These are phyloP conservation scores for Margaritifera margaritifera DNA, from an alignment of 2,888 invertebrate genomes.

Conservation along the genomic window DNA sequence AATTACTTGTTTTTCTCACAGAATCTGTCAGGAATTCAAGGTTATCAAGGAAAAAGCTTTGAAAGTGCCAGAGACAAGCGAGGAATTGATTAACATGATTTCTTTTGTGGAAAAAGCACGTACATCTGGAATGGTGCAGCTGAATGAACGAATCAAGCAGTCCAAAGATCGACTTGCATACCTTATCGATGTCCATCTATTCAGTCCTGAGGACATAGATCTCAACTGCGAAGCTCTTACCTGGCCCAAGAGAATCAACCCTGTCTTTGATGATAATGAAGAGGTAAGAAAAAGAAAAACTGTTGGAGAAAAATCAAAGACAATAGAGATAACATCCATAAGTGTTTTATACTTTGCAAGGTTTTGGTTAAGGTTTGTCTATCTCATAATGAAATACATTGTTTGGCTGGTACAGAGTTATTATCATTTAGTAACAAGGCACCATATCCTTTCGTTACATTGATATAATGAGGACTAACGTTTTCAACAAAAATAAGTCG, in stretches of 20 bases:
- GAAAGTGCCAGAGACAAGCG: conserved; percentile 84
- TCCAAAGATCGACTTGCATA: conserved; percentile 69
- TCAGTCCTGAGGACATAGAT: conserved; percentile 83
- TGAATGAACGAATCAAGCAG: conserved; percentile 81
- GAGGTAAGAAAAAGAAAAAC: conserved; percentile 64
- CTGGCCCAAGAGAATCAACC: conserved; percentile 87
- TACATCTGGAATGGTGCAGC: conserved; percentile 80
- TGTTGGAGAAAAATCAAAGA: not conserved
- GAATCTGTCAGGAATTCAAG: conserved; percentile 80
- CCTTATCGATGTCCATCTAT: conserved; percentile 84
- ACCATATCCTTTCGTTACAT: too few species aligned
- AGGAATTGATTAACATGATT: conserved; percentile 86
- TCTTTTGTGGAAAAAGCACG: conserved; percentile 87
- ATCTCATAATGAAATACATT: too few species aligned
- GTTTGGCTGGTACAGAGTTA: too few species aligned
- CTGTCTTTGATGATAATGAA: conserved; percentile 87
- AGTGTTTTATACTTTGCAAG: not conserved
- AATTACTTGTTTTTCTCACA: conserved; percentile 49
- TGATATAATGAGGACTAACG: too few species aligned
- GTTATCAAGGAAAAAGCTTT: conserved; percentile 81
- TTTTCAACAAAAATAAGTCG: too few species aligned
- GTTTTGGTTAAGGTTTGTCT: not conserved
- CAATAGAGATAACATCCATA: not conserved
- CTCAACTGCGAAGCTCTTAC: conserved; percentile 87
- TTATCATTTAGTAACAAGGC: too few species aligned